These are phyloP conservation scores for Echinometra lucunter DNA, from an alignment of 53 echinoderm and acorn worm species.

Conservation along the genomic window DNA sequence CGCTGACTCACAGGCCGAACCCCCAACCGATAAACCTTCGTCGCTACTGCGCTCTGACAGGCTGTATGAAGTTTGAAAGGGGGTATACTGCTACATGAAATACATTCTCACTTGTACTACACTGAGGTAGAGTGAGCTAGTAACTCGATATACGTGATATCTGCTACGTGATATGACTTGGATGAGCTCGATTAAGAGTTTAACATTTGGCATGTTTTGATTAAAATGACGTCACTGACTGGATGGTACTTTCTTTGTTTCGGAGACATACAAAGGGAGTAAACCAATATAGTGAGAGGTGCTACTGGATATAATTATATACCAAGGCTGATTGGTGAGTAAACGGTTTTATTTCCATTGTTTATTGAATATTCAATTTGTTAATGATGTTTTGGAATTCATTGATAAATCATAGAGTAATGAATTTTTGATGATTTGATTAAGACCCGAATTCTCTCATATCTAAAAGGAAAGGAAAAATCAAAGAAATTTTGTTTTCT, in stretches of 20 bases:
- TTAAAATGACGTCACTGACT: constrained; percentile 28
- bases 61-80: background rate
- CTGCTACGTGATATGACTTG: background rate
- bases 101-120: background rate
- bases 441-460: no score
- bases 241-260: background rate
- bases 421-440: no score
- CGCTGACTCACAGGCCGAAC: constrained; percentile 17
- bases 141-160: constrained; percentile 23
- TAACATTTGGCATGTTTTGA: constrained; percentile 38
- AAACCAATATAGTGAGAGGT: background rate
- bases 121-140: background rate
- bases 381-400: no score
- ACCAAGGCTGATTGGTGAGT: background rate
- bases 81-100: background rate
- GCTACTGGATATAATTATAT: background rate
- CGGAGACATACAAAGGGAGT: background rate
- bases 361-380: no score
- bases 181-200: constrained; percentile 24
- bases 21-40: background rate
- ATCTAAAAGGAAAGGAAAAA: no score
- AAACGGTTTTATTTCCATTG: background rate
- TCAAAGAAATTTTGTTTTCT: no score
- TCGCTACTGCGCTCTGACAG: background rate
- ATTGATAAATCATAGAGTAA: no score